Conservation (phyloP, 2,888 invertebrate species). For the Bombylius major region DNA sequence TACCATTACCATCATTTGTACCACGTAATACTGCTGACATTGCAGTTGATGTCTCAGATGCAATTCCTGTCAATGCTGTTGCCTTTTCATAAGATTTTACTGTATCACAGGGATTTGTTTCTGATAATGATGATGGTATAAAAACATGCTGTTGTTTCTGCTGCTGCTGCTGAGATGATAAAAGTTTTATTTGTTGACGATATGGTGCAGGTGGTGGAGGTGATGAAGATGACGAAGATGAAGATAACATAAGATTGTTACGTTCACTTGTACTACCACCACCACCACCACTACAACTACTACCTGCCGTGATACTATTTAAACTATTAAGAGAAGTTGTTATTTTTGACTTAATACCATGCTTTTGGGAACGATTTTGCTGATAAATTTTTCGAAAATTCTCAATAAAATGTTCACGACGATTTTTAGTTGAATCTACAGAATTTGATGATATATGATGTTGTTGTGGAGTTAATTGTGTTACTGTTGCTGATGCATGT, state of each 20-base stretch:
- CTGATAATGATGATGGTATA: background rate
- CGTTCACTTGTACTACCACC: too few species aligned
- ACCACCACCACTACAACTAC: too few species aligned
- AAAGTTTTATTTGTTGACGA: background rate
- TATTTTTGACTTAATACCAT: slow-evolving; percentile 24
- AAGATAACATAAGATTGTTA: background rate
- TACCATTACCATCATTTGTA: too few species aligned
- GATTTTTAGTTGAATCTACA: slow-evolving; percentile 1
- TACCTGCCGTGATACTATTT: background rate
- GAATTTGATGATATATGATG: background rate
- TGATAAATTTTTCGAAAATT: slow-evolving; percentile 32
- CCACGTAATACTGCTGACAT: too few species aligned
- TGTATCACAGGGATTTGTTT: background rate
- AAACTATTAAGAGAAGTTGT: background rate
- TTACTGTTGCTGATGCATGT: background rate
- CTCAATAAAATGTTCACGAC: slow-evolving; percentile 17
- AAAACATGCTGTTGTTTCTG: too few species aligned
- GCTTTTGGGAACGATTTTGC: slow-evolving; percentile 23
- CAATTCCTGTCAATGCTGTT: slow-evolving; percentile 1
- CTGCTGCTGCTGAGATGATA: background rate
- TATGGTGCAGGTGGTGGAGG: background rate
- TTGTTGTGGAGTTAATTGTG: slow-evolving; percentile 1
- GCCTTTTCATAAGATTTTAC: background rate
- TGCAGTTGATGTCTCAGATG: too few species aligned
- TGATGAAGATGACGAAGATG: background rate